Evolutionary conservation across 2,888 invertebrate genomes (phyloP).

Genomic region (Meghimatium bilineatum): DNA sequence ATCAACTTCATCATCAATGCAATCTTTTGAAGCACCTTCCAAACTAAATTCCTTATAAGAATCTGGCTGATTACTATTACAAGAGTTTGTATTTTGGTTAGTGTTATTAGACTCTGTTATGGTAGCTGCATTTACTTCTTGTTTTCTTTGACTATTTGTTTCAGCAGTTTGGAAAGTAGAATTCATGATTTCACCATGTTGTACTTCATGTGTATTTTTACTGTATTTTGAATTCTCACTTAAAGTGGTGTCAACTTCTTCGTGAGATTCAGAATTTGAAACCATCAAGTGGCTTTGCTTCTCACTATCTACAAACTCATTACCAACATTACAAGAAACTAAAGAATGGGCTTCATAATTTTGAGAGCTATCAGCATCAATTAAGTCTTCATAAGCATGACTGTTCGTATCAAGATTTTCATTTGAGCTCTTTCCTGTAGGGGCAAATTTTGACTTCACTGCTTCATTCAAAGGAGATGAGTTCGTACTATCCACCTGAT

Average conservation of each 20-base stretch:
- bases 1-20: slow-evolving; percentile 31
- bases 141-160: background rate
- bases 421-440: background rate
- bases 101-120: background rate
- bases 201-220: background rate
- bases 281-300: background rate
- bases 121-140: background rate
- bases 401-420: slow-evolving; percentile 23
- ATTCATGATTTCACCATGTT: background rate
- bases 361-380: slow-evolving; percentile 24
- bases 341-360: background rate
- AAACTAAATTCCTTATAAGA: background rate
- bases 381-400: slow-evolving; percentile 22
- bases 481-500: background rate
- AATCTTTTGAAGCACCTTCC: background rate
- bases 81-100: background rate
- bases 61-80: background rate
- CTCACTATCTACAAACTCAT: background rate
- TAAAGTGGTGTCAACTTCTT: background rate
- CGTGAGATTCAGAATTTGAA: too few species aligned
- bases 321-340: background rate
- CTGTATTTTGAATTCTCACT: background rate
- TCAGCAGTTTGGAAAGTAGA: background rate
- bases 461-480: background rate
- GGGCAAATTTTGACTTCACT: background rate